These are phyloP conservation scores for Apeira syringaria DNA, from an alignment of 2,888 invertebrate species.

Conservation along the genomic window DNA sequence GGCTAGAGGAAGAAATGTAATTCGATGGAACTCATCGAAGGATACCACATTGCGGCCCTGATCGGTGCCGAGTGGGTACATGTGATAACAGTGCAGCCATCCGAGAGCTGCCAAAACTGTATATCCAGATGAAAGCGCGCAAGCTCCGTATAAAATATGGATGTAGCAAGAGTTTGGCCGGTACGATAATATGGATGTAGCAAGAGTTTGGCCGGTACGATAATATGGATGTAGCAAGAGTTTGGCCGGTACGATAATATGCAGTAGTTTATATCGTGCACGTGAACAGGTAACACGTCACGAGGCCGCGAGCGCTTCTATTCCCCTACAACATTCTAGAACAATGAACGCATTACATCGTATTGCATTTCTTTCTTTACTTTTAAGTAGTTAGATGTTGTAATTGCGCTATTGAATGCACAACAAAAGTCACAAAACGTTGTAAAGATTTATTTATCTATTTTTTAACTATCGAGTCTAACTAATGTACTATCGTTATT, in stretches of 20 bases:
- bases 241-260: constrained; percentile 11
- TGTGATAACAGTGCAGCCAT: constrained; percentile 6
- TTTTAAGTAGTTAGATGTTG: constrained; percentile 39
- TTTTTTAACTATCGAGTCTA: constrained; percentile 31
- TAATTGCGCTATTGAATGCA: constrained; percentile 42
- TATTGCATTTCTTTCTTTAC: constrained; percentile 53
- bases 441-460: constrained; percentile 28
- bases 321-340: constrained; percentile 28
- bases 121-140: constrained; percentile 16
- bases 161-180: too few relatives aligned
- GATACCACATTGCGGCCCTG: constrained; percentile 8
- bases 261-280: constrained; percentile 14
- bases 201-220: too few relatives aligned
- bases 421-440: constrained; percentile 39
- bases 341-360: constrained; percentile 25
- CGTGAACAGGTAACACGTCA: constrained; percentile 21
- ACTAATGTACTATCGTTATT: too few relatives aligned
- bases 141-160: too few relatives aligned
- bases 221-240: constrained; percentile 26
- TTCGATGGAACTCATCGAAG: constrained; percentile 27
- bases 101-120: constrained; percentile 21
- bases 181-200: too few relatives aligned
- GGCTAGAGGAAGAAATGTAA: constrained; percentile 58
- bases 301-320: constrained; percentile 19
- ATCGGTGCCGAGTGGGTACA: constrained; percentile 5